Base-by-base conservation (phyloP, 2,113 vertebrate genomes). In the Agelaius tricolor region DNA sequence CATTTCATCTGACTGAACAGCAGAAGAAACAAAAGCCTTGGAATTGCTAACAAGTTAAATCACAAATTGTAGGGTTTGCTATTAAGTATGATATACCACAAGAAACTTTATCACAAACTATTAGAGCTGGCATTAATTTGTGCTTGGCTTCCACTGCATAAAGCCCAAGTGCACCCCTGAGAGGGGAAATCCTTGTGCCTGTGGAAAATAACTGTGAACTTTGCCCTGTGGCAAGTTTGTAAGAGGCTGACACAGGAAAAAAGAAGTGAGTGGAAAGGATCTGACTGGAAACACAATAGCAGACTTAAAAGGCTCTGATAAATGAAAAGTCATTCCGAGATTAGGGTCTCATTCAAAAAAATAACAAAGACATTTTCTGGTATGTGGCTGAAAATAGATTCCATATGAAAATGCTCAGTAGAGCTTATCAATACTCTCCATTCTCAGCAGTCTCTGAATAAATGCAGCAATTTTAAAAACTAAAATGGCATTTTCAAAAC, bases 281-380 rank as follows among this genome's bases (percentile, higher is more conserved):
- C 92, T 67, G 85, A 80, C 88, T 95, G 58, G 84, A 92, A 96
- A 94, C 84, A 93, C 91, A 95, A 96, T 75, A 95, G 87, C 77
- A 93, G 91, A 96, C 92, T 92, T 95, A 71, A 93, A 95, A 96
- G 94, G 88, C 82, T 88, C 79, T 84, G 92, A 94, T 90, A 96
- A 94, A 96, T 90, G 94, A 96, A 96, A 95, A 93, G 93, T 94
- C 75, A 95, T 90, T 95, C 92, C 5, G 41, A 96, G 94, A 96
- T 95, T 86, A 96, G 79, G 44, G 72, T 86, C 93, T 91, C 73
- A 93, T 94, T 94, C 82, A 94, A 84, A 93, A 97, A 96, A 94
- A 88, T 76, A 97, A 95, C 91, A 94, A 76, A 93, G 93, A 84
- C 72, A 65, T 90, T 84, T 89, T 94, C 93, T 95, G 94, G 91